phyloP scores from a whole-genome alignment of 2,113 vertebrate genomes.

The Boulengeromyrus knoepffleri region DNA sequence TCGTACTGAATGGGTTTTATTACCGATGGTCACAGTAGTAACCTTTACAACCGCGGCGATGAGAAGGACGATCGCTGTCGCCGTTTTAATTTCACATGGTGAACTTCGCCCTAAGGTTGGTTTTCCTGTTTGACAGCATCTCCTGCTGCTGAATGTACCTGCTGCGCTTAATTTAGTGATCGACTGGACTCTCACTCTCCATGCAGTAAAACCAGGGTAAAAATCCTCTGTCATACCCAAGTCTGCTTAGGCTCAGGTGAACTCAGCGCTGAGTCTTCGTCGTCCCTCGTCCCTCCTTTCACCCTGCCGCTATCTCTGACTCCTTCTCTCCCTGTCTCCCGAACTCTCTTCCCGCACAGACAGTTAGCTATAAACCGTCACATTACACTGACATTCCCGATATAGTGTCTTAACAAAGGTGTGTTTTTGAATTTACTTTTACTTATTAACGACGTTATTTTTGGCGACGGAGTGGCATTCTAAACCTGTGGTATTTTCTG shows the following conservation, averaged over 20 bases:
- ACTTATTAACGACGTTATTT: not conserved
- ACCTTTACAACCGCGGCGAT: not conserved
- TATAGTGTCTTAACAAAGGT: not conserved
- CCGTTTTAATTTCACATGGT: not conserved
- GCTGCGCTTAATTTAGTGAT: conserved; percentile 1
- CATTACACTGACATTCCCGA: conserved; percentile 7
- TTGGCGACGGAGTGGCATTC: conserved; percentile 12
- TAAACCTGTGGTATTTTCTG: conserved; percentile 4
- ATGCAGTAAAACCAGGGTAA: conserved; percentile 34
- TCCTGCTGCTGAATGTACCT: conserved; percentile 28
- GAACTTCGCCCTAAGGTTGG: conserved; percentile 11
- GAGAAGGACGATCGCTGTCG: not conserved
- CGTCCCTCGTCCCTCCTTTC: not conserved
- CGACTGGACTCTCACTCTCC: not conserved
- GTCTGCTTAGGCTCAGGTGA: not conserved
- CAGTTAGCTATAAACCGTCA: not conserved
- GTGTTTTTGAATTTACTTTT: not conserved
- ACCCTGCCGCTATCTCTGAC: not conserved
- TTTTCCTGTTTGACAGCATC: conserved; percentile 29
- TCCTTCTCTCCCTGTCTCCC: conserved; percentile 12
- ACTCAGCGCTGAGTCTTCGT: not conserved
- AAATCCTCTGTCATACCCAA: not conserved
- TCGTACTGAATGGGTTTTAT: conserved; percentile 11
- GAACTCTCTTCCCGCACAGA: conserved; percentile 36
- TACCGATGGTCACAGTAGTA: conserved; percentile 12